Conservation (phyloP, 2,113 vertebrate genomes). For the Entelurus aequoreus region DNA sequence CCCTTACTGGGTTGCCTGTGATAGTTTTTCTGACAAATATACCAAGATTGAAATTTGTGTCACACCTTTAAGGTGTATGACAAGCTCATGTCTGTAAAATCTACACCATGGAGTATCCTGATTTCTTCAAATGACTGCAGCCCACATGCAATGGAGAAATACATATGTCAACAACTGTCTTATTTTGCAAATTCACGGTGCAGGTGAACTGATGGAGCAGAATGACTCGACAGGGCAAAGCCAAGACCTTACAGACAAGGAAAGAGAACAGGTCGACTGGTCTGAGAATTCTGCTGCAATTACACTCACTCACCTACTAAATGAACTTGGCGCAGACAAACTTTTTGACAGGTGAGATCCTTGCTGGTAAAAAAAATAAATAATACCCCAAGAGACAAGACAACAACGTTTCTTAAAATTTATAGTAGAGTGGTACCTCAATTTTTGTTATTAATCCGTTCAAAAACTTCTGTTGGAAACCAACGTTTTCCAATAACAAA, state of each 20-base stretch:
- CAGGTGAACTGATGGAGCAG: slow-evolving; percentile 62
- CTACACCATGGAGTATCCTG: neutral
- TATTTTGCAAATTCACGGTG: slow-evolving; percentile 3
- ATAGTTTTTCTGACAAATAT: too few species aligned
- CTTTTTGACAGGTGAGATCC: slow-evolving; percentile 64
- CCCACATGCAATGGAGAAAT: neutral
- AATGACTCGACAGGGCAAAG: slow-evolving; percentile 31
- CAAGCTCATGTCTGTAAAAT: neutral
- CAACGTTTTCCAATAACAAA: too few species aligned
- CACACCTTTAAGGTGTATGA: neutral
- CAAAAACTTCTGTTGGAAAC: too few species aligned
- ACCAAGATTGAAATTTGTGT: too few species aligned
- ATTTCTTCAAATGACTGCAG: neutral
- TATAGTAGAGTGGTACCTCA: too few species aligned
- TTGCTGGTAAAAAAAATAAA: neutral
- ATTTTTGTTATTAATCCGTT: too few species aligned
- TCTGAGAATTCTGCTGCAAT: slow-evolving; percentile 42
- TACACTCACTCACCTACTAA: slow-evolving; percentile 58
- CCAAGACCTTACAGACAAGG: slow-evolving; percentile 21
- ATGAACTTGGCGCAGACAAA: slow-evolving; percentile 66
- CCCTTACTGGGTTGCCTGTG: too few species aligned
- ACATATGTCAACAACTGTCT: neutral
- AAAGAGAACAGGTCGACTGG: slow-evolving; percentile 13
- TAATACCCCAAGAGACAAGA: neutral
- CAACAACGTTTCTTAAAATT: neutral